Conservation (phyloP, 92 coral and sea anemone species). For the Phymanthus crucifer region DNA sequence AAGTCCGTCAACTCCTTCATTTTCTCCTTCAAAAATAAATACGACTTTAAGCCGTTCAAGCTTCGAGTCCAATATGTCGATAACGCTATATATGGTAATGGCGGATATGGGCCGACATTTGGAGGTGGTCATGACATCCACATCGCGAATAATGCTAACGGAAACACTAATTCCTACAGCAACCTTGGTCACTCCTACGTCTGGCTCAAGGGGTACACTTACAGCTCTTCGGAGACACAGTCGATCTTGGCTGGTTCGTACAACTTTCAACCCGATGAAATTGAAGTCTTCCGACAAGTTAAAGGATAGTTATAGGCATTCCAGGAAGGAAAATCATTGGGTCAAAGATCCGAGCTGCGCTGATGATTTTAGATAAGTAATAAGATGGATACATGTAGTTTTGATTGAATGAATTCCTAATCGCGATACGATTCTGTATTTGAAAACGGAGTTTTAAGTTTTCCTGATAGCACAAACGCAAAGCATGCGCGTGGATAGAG, state of each 20-base stretch:
- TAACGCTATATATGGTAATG: slow-evolving; percentile 58
- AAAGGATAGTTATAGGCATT: background rate
- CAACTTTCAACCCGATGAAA: slow-evolving; percentile 61
- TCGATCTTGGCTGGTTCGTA: slow-evolving; percentile 59
- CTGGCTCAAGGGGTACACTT: slow-evolving; percentile 41
- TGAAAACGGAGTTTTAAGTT: too few species aligned
- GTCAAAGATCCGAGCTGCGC: too few species aligned
- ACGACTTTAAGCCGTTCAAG: slow-evolving; percentile 57
- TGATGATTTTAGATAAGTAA: too few species aligned
- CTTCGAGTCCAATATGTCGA: slow-evolving; percentile 24
- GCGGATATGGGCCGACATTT: slow-evolving; percentile 53
- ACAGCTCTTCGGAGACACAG: slow-evolving; percentile 6
- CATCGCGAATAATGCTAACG: slow-evolving; percentile 51
- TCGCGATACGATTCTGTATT: too few species aligned
- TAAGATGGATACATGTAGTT: too few species aligned
- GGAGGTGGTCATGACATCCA: slow-evolving; percentile 58
- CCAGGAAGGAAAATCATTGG: too few species aligned
- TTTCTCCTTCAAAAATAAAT: slow-evolving; percentile 63
- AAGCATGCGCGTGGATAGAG: too few species aligned
- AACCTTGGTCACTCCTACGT: slow-evolving; percentile 53
- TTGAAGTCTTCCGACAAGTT: slow-evolving; percentile 53
- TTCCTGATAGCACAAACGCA: too few species aligned
- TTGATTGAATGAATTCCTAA: too few species aligned
- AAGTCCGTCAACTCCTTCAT: slow-evolving; percentile 60
- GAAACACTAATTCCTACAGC: slow-evolving; percentile 45